These are phyloP conservation scores for Cataglyphis albicans DNA, from an alignment of 2,888 invertebrate species.

Conservation along the genomic window DNA sequence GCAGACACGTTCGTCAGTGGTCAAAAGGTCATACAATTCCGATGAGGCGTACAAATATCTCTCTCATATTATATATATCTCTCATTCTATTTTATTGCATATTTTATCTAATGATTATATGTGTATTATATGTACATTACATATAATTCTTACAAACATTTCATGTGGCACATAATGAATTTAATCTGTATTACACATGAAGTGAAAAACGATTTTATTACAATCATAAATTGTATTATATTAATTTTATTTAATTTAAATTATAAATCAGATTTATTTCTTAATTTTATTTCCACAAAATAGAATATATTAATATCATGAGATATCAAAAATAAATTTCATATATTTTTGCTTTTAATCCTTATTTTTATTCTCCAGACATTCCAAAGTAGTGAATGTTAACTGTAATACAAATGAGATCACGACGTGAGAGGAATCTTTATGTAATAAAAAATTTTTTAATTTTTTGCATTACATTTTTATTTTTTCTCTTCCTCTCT, in stretches of 20 bases:
- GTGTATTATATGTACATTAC: background rate
- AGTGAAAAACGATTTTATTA: background rate
- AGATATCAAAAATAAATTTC: background rate
- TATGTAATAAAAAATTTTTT: background rate
- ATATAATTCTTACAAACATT: conserved; percentile 22
- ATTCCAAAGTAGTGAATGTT: background rate
- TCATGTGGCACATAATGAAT: background rate
- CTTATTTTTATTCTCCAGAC: background rate
- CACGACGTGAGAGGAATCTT: background rate
- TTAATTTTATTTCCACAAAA: background rate
- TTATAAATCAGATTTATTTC: conserved; percentile 10
- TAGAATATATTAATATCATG: background rate
- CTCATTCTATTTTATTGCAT: conserved; percentile 11
- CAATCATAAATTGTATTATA: background rate
- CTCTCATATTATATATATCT: conserved; percentile 16
- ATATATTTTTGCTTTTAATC: background rate
- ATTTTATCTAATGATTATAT: conserved; percentile 17
- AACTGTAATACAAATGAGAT: background rate
- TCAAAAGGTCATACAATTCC: conserved; percentile 59
- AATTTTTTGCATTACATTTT: background rate
- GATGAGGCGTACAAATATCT: conserved; percentile 49
- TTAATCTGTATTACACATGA: conserved; percentile 12
- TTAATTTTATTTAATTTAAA: conserved; percentile 7
- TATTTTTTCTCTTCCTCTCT: background rate
- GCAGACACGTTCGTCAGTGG: conserved; percentile 28